A percentile compares a stretch with the other conserved stretches of the same genome.
Evolutionary conservation across 2,888 invertebrate species (phyloP).

Genomic region (Agriotes lineatus): DNA sequence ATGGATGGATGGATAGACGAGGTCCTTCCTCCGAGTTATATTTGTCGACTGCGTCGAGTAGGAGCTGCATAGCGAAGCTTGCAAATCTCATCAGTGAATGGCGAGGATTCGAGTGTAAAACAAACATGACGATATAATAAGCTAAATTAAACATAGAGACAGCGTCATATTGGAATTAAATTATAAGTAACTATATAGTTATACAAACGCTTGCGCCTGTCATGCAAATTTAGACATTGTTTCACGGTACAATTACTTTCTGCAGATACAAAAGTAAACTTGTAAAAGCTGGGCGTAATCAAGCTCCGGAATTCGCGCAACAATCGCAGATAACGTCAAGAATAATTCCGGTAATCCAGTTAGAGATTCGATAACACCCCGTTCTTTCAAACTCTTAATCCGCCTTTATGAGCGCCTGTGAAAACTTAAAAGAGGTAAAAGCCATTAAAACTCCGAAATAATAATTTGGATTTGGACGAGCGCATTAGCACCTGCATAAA

Average conservation of each 20-base stretch:
- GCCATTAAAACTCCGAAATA: conserved; percentile 47
- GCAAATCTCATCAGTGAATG: conserved; percentile 62
- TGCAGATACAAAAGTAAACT: conserved; percentile 50
- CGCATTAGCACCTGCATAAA: conserved; percentile 49
- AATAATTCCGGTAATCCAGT: conserved; percentile 45
- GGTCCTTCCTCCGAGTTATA: conserved; percentile 9
- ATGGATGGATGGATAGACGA: conserved; percentile 1
- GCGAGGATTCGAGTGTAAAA: conserved; percentile 60
- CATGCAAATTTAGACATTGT: conserved; percentile 60
- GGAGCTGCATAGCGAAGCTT: conserved; percentile 41
- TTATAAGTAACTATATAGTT: conserved; percentile 59
- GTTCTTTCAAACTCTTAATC: conserved; percentile 42
- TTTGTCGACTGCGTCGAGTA: conserved; percentile 34
- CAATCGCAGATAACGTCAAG: conserved; percentile 41
- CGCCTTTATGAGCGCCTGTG: conserved; percentile 34
- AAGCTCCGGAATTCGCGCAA: conserved; percentile 41
- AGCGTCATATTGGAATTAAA: conserved; percentile 62
- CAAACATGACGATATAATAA: conserved; percentile 63
- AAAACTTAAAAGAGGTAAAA: conserved; percentile 32
- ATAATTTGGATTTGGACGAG: conserved; percentile 43
- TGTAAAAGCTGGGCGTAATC: conserved; percentile 46
- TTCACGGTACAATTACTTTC: conserved; percentile 56
- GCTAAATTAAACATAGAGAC: conserved; percentile 62
- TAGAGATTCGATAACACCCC: conserved; percentile 44
- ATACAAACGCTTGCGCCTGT: conserved; percentile 57